Percentiles rank a stretch among this genome's conserved stretches.
phyloP scores from a whole-genome alignment of 2,113 vertebrate genomes.

The Athene noctua region DNA sequence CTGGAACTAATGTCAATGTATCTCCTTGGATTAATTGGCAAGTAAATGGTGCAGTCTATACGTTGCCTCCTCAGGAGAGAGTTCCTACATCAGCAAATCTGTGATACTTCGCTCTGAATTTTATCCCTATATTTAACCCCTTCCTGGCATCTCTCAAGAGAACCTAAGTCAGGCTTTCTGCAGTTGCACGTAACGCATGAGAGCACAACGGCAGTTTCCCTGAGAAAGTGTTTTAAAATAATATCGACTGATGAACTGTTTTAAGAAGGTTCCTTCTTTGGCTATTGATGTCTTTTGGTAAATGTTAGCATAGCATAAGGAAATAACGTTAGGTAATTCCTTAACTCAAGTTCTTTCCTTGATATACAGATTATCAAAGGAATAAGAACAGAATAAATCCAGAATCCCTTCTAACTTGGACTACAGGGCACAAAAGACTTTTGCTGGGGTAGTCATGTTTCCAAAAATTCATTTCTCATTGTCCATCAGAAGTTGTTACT shows the following conservation, averaged over 20 bases:
- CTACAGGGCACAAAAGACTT: background rate
- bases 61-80: conserved; percentile 45
- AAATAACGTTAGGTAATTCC: background rate
- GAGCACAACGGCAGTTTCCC: background rate
- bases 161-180: background rate
- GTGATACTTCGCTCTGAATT: conserved; percentile 19
- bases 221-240: background rate
- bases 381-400: background rate
- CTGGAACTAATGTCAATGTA: conserved; percentile 67
- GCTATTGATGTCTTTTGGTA: background rate
- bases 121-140: conserved; percentile 41
- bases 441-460: background rate
- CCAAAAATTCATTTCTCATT: background rate
- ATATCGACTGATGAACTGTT: background rate
- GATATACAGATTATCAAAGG: background rate
- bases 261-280: background rate
- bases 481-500: background rate
- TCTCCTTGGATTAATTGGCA: conserved; percentile 68
- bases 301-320: background rate
- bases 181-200: background rate
- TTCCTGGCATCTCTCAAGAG: background rate
- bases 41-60: conserved; percentile 63
- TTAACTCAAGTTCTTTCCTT: background rate
- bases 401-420: background rate
- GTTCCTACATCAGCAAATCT: conserved; percentile 46